phyloP scores from a whole-genome alignment of 23 tunicate genomes.

The Halocynthia roretzi region DNA sequence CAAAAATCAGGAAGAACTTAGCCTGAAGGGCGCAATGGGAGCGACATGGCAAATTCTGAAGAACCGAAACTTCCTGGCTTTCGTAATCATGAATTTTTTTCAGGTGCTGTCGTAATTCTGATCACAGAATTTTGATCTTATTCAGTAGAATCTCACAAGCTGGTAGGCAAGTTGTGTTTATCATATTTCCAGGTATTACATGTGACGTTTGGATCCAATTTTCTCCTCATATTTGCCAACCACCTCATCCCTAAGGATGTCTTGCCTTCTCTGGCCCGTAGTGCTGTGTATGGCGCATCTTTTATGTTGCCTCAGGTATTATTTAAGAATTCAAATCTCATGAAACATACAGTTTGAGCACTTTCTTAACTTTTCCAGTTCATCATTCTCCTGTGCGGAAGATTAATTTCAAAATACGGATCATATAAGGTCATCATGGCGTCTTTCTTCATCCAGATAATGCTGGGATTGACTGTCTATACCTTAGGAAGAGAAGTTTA shows the following conservation, averaged over 20 bases:
- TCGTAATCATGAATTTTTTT: conserved; percentile 77
- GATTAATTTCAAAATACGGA: conserved; percentile 49
- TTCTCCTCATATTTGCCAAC: conserved; percentile 65
- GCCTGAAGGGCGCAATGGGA: conserved; percentile 31
- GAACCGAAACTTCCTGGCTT: conserved; percentile 64
- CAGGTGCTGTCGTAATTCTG: conserved; percentile 34
- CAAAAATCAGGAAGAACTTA: conserved; percentile 14
- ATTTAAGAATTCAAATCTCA: not conserved
- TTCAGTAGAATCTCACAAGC: not conserved
- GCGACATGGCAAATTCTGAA: conserved; percentile 54
- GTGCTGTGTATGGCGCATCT: conserved; percentile 70
- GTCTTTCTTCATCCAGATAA: conserved; percentile 55
- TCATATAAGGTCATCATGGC: conserved; percentile 53
- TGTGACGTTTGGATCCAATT: conserved; percentile 64
- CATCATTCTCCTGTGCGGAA: conserved; percentile 56
- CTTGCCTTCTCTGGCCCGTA: conserved; percentile 47
- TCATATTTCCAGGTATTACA: conserved; percentile 51
- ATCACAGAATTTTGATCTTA: not conserved
- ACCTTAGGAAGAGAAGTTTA: conserved; percentile 22
- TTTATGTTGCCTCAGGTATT: conserved; percentile 75
- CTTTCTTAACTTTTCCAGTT: conserved; percentile 18
- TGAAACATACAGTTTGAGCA: not conserved
- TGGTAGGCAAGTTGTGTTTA: not conserved
- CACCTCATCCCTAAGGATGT: conserved; percentile 61
- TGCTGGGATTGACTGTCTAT: conserved; percentile 34